Percentiles rank a stretch among this genome's conserved stretches.
Conservation (phyloP, 2,797 vertebrate species). For the Gymnoscopelus braueri region DNA sequence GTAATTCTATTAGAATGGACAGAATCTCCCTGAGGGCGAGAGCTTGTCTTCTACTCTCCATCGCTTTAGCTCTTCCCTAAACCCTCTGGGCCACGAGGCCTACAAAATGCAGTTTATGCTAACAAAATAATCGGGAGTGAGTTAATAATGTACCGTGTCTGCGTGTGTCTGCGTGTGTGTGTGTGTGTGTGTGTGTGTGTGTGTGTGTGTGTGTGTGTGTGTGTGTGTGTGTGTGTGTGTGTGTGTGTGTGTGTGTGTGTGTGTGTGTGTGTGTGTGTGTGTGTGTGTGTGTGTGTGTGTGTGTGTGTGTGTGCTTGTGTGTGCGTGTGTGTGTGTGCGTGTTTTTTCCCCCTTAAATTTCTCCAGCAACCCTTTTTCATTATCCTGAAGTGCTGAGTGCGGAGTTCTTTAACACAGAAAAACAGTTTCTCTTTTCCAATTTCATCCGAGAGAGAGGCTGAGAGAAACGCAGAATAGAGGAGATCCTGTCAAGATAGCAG, state of each 20-base stretch:
- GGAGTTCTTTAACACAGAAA: slow-evolving; percentile 63
- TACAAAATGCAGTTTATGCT: slow-evolving; percentile 65
- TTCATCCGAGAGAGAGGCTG: slow-evolving; percentile 48
- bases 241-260: not conserved
- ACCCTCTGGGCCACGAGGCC: slow-evolving; percentile 53
- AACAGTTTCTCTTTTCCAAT: slow-evolving; percentile 61
- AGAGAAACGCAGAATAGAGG: slow-evolving; percentile 42
- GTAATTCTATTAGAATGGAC: slow-evolving; percentile 82
- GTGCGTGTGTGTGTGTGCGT: not conserved
- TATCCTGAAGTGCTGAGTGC: slow-evolving; percentile 34
- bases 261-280: not conserved
- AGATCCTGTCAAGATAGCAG: slow-evolving; percentile 48
- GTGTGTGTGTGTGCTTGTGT: not conserved
- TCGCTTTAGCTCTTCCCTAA: slow-evolving; percentile 69
- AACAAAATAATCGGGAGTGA: slow-evolving; percentile 66
- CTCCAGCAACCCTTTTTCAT: slow-evolving; percentile 8
- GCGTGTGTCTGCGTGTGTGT: slow-evolving; percentile 21
- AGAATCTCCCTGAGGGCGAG: slow-evolving; percentile 60
- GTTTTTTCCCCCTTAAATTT: slow-evolving; percentile 27
- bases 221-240: not conserved
- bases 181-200: slow-evolving; percentile 12
- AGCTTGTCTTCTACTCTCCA: slow-evolving; percentile 71
- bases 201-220: not conserved
- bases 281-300: not conserved
- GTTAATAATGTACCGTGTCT: slow-evolving; percentile 54